Evolutionary conservation across 2,797 vertebrate genomes (phyloP), one percentile per base, ranked within the genome.

Genomic region (Chaetophractus vellerosus): DNA sequence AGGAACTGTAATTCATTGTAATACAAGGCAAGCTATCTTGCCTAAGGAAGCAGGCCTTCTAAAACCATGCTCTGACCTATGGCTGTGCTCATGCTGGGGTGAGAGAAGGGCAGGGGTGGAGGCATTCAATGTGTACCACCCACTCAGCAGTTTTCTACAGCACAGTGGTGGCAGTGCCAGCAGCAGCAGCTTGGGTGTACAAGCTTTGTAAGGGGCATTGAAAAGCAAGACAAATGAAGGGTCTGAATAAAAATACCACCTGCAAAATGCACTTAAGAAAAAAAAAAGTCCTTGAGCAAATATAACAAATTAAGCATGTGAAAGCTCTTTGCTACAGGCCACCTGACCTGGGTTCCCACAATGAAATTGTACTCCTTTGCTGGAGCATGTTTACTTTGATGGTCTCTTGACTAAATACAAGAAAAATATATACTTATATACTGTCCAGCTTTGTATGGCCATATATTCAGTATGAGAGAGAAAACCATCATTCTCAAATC

Each of bases 241-340:
- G 31, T 85, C 72, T 81, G 26, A 95, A 91, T 52, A 95, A 92
- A 92, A 93, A 95, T 86, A 68, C 26, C 76, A 96, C 68, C 52
- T 94, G 23, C 33, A 38, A 52, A 93, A 90, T 23, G 75, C 19
- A 64, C 10, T 81, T 80, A 31, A 12, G 10, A 45, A 82, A 80
- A 41, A 64, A 91, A 48, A 75, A 82, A 69, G 24, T 2, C 36
- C 71, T 86, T 16, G 86, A 61, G 55, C 74, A 96, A 95, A 90
- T 68, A 23, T 24, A 94, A 68, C 26, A 89, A 78, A 55, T 26
- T 83, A 45, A 83, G 7, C 23, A 82, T 16, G 36, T 79, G 52
- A 88, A 76, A 84, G 23, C 55, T 48, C 82, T 81, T 18, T 61
- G 19, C 38, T 10, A 50, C 7, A 76, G 63, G 72, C 38, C 31